Base-by-base conservation (phyloP, 30 jellyfish, hydroid and myxozoan genomes). In the Turritopsis rubra region DNA sequence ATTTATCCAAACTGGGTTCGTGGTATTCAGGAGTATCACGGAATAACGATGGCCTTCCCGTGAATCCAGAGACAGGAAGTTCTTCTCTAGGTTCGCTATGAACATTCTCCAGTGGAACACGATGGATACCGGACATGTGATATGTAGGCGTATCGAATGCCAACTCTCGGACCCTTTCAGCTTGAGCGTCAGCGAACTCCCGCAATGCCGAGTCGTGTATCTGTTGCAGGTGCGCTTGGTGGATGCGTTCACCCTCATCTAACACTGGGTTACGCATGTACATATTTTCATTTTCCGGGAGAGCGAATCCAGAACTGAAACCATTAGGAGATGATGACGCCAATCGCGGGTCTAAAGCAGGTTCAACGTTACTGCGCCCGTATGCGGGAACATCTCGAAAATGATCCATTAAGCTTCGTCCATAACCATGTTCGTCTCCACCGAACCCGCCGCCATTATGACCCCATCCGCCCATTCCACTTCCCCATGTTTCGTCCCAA, bases 241-340 rank as follows among this genome's bases (percentile, higher is more conserved):
- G 75, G 54, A 80, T 4, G 27, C 87, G 76, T 30, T 80, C 87
- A 16, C 79, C 18, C 78, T 80, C 87, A 22, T n/a, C 54, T n/a
- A 52, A 53, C 81, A 28, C 17, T 19, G 60, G 81, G 8, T 28
- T 18, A 78, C 52, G 19, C 29, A 20, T 23, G 5, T 18, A 26
- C 83, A 66, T 26, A 41, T 25, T 65, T 66, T 82, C 97, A 84
- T 65, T 82, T 41, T 91, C 97, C 7, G 97, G 97, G 16, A 91
- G 73, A n/a, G 97, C 97, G 18, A 90, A 71, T 16, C 97, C 97
- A 16, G 97, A 81, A 54, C 84, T 91, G 80, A 91, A 91, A 24
- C 97, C 96, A 79, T 84, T 91, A 1, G 88, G 83, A 53, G 90
- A 86, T 0, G 91, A 86, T 65, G 97, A 29, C 9, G 89, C 26